Evolutionary conservation across 2,888 invertebrate genomes (phyloP), one percentile per base, ranked within the genome.

Genomic region (Euproctis similis): DNA sequence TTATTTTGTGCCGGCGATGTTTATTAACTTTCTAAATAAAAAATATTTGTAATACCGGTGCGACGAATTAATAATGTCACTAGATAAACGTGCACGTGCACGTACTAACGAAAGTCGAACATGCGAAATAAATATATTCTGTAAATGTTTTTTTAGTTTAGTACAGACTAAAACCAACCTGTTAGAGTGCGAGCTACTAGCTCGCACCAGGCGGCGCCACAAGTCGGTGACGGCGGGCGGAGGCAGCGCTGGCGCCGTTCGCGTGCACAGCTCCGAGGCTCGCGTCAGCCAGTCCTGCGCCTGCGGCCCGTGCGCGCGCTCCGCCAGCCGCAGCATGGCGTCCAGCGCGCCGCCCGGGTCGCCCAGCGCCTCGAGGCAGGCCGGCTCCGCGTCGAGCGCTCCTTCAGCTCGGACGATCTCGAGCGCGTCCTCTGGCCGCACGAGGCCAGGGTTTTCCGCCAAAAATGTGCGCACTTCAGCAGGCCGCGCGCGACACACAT

Each of bases 361-460:
- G 11, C 85, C 84, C 22, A 59, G 56, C 16, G 77, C 73, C 46
- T 84, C 85, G 17, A 84, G 59, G 33, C 82, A 81, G 11, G 42
- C 28, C 11, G 84, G 70, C 47, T 74, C 81, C 3, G 81, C 81
- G 11, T 68, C 66, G 8, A 34, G 34, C 4, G 66, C 63, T 1
- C 66, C 69, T 19, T 55, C 45, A 30, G 65, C 66, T 13, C 60
- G 62, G 20, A 82, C 65, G 8, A 68, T 53, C 3, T 45, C 43
- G 9, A 84, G 52, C 16, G 84, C 81, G 9, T 74, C 71, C 43
- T 84, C 84, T 7, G 84, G 85, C 0, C 75, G 61, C 5, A 84
- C 60, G 14, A 65, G 40, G 3, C 80, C 75, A 3, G 65, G 53
- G 28, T 76, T 60, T 12, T 64, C 59, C 4, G 36, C 33, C 4